phyloP scores from a whole-genome alignment of 2,888 invertebrate genomes.

The Thereva unica region DNA sequence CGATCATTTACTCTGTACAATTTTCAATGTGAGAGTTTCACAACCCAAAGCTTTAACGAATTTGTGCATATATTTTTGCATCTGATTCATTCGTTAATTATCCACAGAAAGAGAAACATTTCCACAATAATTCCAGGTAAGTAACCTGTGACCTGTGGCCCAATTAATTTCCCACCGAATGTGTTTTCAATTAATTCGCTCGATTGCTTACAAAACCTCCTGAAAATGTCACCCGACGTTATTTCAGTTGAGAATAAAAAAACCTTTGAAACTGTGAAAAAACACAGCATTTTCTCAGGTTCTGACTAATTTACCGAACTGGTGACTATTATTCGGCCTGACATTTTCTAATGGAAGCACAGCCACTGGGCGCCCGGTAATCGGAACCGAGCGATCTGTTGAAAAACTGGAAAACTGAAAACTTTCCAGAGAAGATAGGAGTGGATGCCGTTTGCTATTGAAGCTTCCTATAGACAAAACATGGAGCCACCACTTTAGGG shows the following conservation, averaged over 20 bases:
- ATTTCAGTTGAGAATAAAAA: not conserved
- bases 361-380: slow-evolving; percentile 12
- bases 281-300: slow-evolving; percentile 16
- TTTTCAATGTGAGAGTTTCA: no score
- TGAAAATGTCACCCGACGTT: slow-evolving; percentile 22
- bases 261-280: slow-evolving; percentile 8
- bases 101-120: not conserved
- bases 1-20: no score
- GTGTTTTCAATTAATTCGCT: slow-evolving; percentile 9
- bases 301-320: slow-evolving; percentile 23
- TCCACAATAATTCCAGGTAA: not conserved
- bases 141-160: slow-evolving; percentile 21
- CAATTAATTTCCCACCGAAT: slow-evolving; percentile 14
- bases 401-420: slow-evolving; percentile 25
- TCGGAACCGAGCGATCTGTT: slow-evolving; percentile 16
- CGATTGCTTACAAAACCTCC: not conserved
- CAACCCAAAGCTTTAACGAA: no score
- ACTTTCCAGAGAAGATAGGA: slow-evolving; percentile 7
- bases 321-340: slow-evolving; percentile 22
- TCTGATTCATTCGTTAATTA: no score
- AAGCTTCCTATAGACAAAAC: slow-evolving; percentile 2
- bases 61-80: no score
- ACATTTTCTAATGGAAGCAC: slow-evolving; percentile 12
- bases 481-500: slow-evolving; percentile 19
- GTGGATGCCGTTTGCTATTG: not conserved